A percentile compares a stretch with the other conserved stretches of the same genome.
Evolutionary conservation across 2,113 vertebrate genomes (phyloP).

Genomic region (Neogobius melanostomus): DNA sequence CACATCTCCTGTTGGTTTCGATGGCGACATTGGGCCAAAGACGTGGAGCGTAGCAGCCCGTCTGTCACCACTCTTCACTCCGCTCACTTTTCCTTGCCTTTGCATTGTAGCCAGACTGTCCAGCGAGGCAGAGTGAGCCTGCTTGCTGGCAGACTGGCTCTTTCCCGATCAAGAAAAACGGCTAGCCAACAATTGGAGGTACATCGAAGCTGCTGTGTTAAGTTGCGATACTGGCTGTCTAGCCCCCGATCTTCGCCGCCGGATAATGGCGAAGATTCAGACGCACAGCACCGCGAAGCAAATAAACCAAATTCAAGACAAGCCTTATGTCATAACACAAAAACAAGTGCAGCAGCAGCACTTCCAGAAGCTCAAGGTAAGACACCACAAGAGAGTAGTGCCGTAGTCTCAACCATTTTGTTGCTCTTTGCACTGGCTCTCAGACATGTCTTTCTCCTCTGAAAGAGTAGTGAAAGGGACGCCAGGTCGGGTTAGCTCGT

Average conservation of each 20-base stretch:
- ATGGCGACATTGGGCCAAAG: constrained; percentile 58
- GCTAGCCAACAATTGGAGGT: constrained; percentile 70
- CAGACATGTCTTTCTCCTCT: constrained; percentile 34
- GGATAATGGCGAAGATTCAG: constrained; percentile 85
- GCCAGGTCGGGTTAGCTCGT: constrained; percentile 56
- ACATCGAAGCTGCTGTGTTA: constrained; percentile 62
- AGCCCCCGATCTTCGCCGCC: constrained; percentile 68
- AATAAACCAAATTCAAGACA: constrained; percentile 81
- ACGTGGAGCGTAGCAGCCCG: constrained; percentile 63
- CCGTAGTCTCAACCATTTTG: constrained; percentile 75
- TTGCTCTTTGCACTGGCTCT: constrained; percentile 40
- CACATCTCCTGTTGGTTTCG: constrained; percentile 38
- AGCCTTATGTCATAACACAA: constrained; percentile 79
- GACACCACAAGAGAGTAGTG: constrained; percentile 67
- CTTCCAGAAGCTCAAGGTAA: constrained; percentile 86
- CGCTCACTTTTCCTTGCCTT: constrained; percentile 51
- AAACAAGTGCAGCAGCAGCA: constrained; percentile 84
- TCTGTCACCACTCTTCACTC: constrained; percentile 62
- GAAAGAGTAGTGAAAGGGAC: constrained; percentile 59
- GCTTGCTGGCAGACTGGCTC: constrained; percentile 71
- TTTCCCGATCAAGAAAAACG: constrained; percentile 67
- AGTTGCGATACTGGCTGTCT: constrained; percentile 67
- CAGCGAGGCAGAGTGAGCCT: constrained; percentile 66
- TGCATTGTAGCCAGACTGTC: constrained; percentile 64
- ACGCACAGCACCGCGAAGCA: constrained; percentile 80